A percentile compares a stretch with the other conserved stretches of the same genome.
phyloP scores from a whole-genome alignment of 2,113 vertebrate species.

The Illadopsis cleaveri region DNA sequence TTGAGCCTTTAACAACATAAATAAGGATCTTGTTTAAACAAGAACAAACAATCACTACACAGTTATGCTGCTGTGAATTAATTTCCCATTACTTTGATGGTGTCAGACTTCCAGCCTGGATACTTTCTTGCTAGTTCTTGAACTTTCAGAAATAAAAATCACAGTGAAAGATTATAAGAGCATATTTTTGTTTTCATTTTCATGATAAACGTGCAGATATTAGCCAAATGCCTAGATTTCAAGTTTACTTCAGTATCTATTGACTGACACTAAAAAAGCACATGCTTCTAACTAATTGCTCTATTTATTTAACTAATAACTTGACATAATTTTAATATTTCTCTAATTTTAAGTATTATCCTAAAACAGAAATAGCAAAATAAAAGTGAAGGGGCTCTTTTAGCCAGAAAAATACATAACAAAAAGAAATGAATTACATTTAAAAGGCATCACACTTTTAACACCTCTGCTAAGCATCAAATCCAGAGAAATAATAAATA shows the following conservation, averaged over 20 bases:
- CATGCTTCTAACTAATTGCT: background rate
- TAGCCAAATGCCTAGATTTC: background rate
- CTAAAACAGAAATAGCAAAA: background rate
- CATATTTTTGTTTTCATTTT: background rate
- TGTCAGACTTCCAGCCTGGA: background rate
- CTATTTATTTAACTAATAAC: background rate
- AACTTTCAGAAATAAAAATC: background rate
- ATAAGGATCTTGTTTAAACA: constrained; percentile 65
- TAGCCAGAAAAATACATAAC: background rate
- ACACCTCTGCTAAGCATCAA: constrained; percentile 40
- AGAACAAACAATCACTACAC: constrained; percentile 32
- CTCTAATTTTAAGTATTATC: background rate
- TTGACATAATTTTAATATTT: background rate
- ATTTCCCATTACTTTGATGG: background rate
- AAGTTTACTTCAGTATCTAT: background rate
- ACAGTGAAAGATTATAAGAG: background rate
- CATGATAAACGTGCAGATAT: background rate
- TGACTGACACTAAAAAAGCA: background rate
- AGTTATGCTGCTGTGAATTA: constrained; percentile 9
- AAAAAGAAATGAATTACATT: constrained; percentile 3
- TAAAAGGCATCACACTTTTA: constrained; percentile 33
- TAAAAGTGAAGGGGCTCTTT: background rate
- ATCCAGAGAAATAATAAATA: constrained; percentile 60
- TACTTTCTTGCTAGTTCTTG: background rate
- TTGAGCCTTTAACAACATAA: constrained; percentile 49